A percentile compares a stretch with the other conserved stretches of the same genome.
phyloP scores from a whole-genome alignment of 2,888 invertebrate species.

The Gortyna flavago region DNA sequence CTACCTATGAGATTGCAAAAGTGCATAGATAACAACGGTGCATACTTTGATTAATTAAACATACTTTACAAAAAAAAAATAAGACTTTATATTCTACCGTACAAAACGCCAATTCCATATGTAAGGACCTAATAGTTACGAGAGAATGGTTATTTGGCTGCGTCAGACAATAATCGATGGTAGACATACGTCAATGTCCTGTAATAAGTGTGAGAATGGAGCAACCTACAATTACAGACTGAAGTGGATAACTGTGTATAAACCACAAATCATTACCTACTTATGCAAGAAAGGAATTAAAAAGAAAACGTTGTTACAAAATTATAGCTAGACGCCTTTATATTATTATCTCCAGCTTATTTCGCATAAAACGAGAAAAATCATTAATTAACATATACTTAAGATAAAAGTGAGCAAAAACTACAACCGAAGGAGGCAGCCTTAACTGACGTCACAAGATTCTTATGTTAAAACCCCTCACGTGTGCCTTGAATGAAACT shows the following conservation, averaged over 20 bases:
- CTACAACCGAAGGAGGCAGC: background rate
- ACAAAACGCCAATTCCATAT: no score
- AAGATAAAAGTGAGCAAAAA: background rate
- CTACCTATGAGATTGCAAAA: no score
- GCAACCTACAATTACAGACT: background rate
- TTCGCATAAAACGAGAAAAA: background rate
- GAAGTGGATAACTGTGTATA: background rate
- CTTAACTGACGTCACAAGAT: slow-evolving; percentile 12
- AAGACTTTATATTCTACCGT: no score
- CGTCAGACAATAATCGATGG: background rate
- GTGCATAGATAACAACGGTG: no score
- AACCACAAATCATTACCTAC: background rate
- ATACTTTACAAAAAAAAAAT: no score
- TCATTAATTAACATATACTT: background rate
- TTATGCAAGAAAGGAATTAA: background rate
- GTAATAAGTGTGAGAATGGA: slow-evolving; percentile 18
- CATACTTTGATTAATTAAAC: no score
- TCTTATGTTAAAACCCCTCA: slow-evolving; percentile 41
- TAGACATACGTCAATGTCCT: slow-evolving; percentile 12
- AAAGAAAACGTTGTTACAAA: background rate
- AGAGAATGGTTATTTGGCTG: background rate
- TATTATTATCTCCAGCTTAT: background rate
- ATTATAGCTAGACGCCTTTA: background rate
- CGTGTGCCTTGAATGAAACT: slow-evolving; percentile 32
- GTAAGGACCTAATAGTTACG: no score